phyloP scores from a whole-genome alignment of 2,113 vertebrate genomes.

The Nyctibius bracteatus region DNA sequence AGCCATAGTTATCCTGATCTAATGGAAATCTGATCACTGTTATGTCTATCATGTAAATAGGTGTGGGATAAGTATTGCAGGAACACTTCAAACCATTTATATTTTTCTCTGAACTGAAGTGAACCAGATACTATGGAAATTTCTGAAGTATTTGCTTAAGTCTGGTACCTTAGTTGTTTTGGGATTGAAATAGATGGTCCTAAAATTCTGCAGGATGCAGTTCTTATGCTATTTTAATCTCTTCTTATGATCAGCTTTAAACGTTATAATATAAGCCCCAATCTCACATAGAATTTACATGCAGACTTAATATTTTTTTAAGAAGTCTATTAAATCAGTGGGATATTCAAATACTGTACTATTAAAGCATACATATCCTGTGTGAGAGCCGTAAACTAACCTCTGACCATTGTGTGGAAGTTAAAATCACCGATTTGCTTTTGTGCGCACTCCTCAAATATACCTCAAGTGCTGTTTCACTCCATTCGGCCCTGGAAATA shows the following conservation, averaged over 20 bases:
- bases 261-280: background rate
- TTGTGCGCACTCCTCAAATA: background rate
- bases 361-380: background rate
- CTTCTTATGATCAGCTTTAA: background rate
- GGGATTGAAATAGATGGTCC: background rate
- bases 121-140: background rate
- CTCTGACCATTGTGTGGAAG: background rate
- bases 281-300: background rate
- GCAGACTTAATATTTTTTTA: background rate
- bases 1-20: background rate
- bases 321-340: background rate
- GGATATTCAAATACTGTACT: background rate
- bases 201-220: background rate
- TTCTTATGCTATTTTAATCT: background rate
- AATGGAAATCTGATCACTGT: background rate
- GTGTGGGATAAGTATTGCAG: background rate
- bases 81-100: background rate
- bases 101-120: background rate
- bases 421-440: background rate
- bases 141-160: background rate
- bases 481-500: background rate
- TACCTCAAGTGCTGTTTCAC: background rate
- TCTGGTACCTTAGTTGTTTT: background rate
- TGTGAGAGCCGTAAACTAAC: background rate
- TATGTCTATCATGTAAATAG: background rate